A percentile compares a stretch with the other conserved stretches of the same genome.
phyloP scores from a whole-genome alignment of 2,113 vertebrate genomes.

The Albula goreensis region DNA sequence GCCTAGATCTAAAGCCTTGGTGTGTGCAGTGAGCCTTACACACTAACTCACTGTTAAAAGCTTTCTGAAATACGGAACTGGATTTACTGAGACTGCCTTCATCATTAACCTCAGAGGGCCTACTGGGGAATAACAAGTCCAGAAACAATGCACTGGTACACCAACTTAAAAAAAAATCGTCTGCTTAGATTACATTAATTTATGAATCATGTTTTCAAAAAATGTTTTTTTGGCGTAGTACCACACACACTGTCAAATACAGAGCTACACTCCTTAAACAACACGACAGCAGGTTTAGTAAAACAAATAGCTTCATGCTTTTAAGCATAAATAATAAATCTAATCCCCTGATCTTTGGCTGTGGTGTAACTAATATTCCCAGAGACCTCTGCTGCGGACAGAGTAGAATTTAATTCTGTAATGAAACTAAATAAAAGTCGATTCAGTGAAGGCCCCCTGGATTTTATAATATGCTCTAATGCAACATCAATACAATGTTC shows the following conservation, averaged over 20 bases:
- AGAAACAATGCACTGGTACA: neutral
- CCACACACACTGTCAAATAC: too few species aligned
- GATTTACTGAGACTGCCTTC: neutral
- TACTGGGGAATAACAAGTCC: neutral
- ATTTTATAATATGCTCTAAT: neutral
- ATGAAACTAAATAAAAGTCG: neutral
- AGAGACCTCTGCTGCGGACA: neutral
- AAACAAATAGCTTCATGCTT: too few species aligned
- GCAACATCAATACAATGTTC: too few species aligned
- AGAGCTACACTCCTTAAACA: too few species aligned
- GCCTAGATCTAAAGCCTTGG: neutral
- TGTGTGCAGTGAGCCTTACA: neutral
- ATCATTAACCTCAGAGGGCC: neutral
- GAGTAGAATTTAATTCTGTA: neutral
- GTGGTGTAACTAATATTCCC: neutral
- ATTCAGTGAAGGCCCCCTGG: too few species aligned
- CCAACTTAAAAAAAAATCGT: neutral
- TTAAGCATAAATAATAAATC: too few species aligned
- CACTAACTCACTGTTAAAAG: neutral
- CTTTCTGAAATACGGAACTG: neutral
- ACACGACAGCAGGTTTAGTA: too few species aligned
- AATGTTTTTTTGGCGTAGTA: too few species aligned
- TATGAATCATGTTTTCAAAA: too few species aligned
- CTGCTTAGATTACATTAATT: too few species aligned
- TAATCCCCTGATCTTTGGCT: neutral